Evolutionary conservation across 2,113 vertebrate species (phyloP), one percentile per base, ranked within the genome.

Genomic region (Origma solitaria): DNA sequence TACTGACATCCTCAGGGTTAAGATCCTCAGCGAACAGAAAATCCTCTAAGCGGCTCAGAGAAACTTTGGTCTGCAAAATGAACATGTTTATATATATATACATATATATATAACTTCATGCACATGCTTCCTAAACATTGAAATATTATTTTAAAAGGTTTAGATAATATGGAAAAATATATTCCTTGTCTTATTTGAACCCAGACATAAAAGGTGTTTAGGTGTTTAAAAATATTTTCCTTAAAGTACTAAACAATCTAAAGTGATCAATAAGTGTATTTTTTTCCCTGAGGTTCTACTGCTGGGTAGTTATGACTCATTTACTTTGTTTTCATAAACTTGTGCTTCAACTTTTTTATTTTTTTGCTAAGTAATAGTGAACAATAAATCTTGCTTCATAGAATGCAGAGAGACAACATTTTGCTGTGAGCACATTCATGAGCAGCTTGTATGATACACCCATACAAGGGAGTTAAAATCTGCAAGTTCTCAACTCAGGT

Each of bases 21-120:
- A 97, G 78, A 64, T 97, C 95, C 47, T 97, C 91, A 78, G 91
- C 64, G 64, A 86, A 94, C 25, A 97, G 84, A 95, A 98, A 97
- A 44, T 94, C 93, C 84, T 97, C 93, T 68, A 96, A 80, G 79
- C 30, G 64, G 37, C 42, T 54, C 71, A 97, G 21, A 64, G 93
- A 97, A 89, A 97, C 78, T 47, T 81, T 97, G 64, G 90, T 94
- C 96, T 97, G 86, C 53, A 96, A 97, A 90, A 93, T 50, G 53
- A 79, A 88, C 5, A 47, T 19, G 16, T 11, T 37, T 14, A 33
- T 5, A 95, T 3, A 37, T 7, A 44, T 4, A 95, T 1, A 42
- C 2, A 33, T 8, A 37, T 4, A 94, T 1, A 38, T 22, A 37
- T 3, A 95, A 2, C 25, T 7, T 44, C 7, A 53, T 33, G 31